Base-by-base conservation (phyloP, 2,888 invertebrate species). In the Dryadula phaetusa region DNA sequence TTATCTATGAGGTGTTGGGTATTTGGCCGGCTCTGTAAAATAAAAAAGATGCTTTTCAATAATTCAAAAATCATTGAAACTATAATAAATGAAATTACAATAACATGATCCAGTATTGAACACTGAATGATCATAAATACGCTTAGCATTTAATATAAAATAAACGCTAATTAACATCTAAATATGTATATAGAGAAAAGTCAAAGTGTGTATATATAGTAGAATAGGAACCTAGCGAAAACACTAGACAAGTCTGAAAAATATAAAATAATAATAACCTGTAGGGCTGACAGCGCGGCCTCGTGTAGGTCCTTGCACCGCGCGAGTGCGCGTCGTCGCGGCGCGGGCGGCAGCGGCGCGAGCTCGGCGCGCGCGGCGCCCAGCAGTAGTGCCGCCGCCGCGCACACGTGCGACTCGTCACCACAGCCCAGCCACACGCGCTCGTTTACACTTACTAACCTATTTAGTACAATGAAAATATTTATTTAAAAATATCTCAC, bases 381-480 rank as follows among this genome's bases (percentile, higher is more conserved):
- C 70, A 98, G 94, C 76, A 98, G 90, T 74, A 94, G 93, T 66
- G 95, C 95, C 25, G 97, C 95, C 4, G 95, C 96, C 82, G 95
- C 94, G 73, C 97, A 95, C 72, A 98, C 93, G 92, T 98, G 98
- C 82, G 96, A 95, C 85, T 98, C 97, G 82, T 97, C 95, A 64
- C 97, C 96, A 85, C 96, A 95, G 20, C 95, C 95, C 68, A 96
- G 94, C 98, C 98, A 98, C 76, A 96, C 95, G 64, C 96, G 95
- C 85, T 98, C 97, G 89, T 97, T 96, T 81, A 95, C 95, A 73
- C 96, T 95, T 81, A 95, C 95, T 93, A 96, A 88, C 81, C 96
- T 96, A 72, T 40, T 16, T 37, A 14, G 37, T 12, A 18, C 8
- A 32, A 5, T 8, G 32, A 32, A 7, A 1, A 32, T 8, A 7